Base-by-base conservation (phyloP, 2,797 vertebrate species). In the Denticeps clupeoides region DNA sequence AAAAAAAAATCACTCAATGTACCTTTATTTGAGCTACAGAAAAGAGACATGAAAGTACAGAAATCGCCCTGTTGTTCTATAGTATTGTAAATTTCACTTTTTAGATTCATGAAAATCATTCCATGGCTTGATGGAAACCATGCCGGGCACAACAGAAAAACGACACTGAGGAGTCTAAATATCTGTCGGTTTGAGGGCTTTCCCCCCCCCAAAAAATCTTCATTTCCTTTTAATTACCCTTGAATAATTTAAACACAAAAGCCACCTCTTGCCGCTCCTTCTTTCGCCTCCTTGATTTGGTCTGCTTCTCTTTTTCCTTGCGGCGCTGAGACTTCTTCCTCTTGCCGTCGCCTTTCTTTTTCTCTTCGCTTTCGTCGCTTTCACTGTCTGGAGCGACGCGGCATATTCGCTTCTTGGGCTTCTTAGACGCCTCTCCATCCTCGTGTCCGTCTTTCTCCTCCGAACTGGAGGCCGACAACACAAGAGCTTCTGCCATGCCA, bases 231-330 rank as follows among this genome's bases (percentile, higher is more conserved):
- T 3, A 16, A 33, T 24, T 9, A 1, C 9, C 15, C n/a, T 9
- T 23, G 45, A 27, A 5, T 4, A 8, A 26, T 15, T 32, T 19
- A 48, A 46, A 33, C 11, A 25, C 18, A 22, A 61, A 45, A 31
- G 67, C 43, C 18, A 78, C 77, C 72, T 81, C 63, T 22, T 65
- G 66, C 53, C 73, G 83, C 15, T 56, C 75, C 57, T 82, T 87
- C 58, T 77, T 69, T 24, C 82, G 73, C 22, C 75, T 73, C 48
- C 76, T 49, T 0, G 68, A 73, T 69, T 78, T 77, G 51, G 64
- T 71, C 13, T 50, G 74, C 55, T 65, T 82, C 48, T 83, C 80
- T 37, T 84, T 83, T 29, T 82, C 78, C 11, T 50, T 64, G 46
- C 64, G 68, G 45, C 82, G 66, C 51, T 67, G 70, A 42, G 79